Base-by-base conservation (phyloP, 2,888 invertebrate species). In the Cantharis rufa region DNA sequence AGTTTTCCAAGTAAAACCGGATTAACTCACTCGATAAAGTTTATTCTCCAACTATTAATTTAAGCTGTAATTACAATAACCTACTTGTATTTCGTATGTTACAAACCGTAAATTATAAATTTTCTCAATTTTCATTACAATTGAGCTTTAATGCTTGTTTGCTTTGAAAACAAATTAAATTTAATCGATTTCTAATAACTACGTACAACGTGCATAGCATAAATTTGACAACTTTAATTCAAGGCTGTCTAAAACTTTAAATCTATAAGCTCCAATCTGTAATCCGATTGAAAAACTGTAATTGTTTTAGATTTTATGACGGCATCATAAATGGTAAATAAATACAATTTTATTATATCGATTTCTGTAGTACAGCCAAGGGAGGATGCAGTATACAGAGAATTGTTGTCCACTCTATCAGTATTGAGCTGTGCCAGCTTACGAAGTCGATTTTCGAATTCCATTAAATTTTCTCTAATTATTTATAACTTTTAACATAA, bases 191-290 rank as follows among this genome's bases (percentile, higher is more conserved):
- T 71, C 21, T 48, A 32, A 48, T 48, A 16, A 16, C 18, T 64
- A 28, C 21, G 15, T 15, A 28, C 27, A 27, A 15, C 66, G 28
- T 71, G 32, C 32, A 63, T 71, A 32, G 27, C 32, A 62, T 71
- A 71, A 71, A 66, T 72, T 72, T 72, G 48, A 62, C 11, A 62
- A 71, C 71, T 28, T 48, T n/a, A 72, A 72, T 68, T 71, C 71
- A 72, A 72, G 66, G 72, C n/a, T 68, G 72, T 72, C 66, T 72
- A 61, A 66, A 32, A 18, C n/a, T 32, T 64, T 64, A 32, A 18
- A 71, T 64, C 72, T 21, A 66, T 48, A 18, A 71, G 64, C 64
- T 32, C n/a, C 64, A 64, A 28, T n/a, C 71, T 48, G 32, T 64
- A 66, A 72, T 21, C 48, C 68, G 64, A 48, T 72, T 48, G 21